Evolutionary conservation across 2,888 invertebrate genomes (phyloP).

Genomic region (Dermolepida albohirtum): DNA sequence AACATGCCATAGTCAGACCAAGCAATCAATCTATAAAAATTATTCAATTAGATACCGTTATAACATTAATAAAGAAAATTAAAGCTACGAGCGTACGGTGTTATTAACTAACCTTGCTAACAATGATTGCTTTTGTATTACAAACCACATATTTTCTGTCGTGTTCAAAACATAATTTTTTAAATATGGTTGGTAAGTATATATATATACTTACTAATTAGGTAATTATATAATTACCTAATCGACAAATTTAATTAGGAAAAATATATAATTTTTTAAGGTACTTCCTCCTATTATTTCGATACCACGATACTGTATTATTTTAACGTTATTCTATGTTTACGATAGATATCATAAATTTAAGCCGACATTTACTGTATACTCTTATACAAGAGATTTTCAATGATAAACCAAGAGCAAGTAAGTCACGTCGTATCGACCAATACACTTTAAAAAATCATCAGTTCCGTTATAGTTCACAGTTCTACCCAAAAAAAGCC

Average conservation of each 20-base stretch:
- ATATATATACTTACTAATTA: too few species aligned
- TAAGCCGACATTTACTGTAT: not conserved
- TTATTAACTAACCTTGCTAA: not conserved
- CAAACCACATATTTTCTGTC: not conserved
- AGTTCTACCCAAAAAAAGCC: constrained; percentile 45
- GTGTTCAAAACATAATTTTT: not conserved
- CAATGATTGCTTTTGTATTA: constrained; percentile 4
- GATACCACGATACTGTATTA: constrained; percentile 4
- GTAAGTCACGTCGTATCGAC: constrained; percentile 35
- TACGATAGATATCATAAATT: constrained; percentile 2
- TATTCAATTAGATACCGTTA: not conserved
- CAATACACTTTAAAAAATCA: constrained; percentile 36
- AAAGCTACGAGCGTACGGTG: not conserved
- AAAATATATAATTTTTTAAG: constrained; percentile 10
- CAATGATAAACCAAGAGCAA: constrained; percentile 34
- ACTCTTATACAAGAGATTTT: constrained; percentile 32
- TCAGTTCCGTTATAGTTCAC: constrained; percentile 46
- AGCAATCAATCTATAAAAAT: not conserved
- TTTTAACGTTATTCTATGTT: constrained; percentile 3
- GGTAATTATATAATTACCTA: too few species aligned
- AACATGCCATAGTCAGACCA: too few species aligned
- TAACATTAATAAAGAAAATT: not conserved
- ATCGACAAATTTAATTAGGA: constrained; percentile 1
- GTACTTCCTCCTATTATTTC: constrained; percentile 1
- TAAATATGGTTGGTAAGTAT: not conserved